Percentiles rank a stretch among this genome's conserved stretches.
These are phyloP conservation scores for Drepanosiphum platanoidis DNA, from an alignment of 2,888 invertebrate species.

Conservation along the genomic window DNA sequence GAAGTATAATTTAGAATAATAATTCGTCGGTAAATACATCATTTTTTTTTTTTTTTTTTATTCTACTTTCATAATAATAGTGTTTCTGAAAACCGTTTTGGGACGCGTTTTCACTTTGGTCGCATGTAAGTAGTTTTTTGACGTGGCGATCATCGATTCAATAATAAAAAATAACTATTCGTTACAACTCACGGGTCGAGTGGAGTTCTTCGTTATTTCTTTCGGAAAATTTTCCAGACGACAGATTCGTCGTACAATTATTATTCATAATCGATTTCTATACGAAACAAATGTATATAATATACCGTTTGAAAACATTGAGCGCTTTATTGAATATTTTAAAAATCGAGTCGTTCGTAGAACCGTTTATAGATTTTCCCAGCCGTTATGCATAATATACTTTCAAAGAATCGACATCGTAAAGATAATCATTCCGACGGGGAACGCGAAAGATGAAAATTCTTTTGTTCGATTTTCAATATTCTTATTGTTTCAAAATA, in stretches of 20 bases:
- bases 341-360: not conserved
- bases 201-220: not conserved
- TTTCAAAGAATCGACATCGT: no score
- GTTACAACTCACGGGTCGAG: not conserved
- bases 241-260: not conserved
- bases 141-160: not conserved
- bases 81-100: not conserved
- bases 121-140: not conserved
- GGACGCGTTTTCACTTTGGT: not conserved
- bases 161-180: not conserved
- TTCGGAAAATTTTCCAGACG: not conserved
- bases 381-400: no score
- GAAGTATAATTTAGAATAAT: not conserved
- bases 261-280: not conserved
- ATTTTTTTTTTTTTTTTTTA: no score
- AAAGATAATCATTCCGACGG: no score
- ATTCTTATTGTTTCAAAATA: no score
- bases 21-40: not conserved
- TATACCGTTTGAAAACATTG: not conserved
- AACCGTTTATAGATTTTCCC: no score
- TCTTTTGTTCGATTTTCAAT: no score
- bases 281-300: not conserved
- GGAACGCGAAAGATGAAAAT: no score
- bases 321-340: not conserved
- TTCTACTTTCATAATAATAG: not conserved